Percentiles rank a stretch among this genome's conserved stretches.
phyloP scores from a whole-genome alignment of 2,888 invertebrate species.

The Blomia tropicalis region DNA sequence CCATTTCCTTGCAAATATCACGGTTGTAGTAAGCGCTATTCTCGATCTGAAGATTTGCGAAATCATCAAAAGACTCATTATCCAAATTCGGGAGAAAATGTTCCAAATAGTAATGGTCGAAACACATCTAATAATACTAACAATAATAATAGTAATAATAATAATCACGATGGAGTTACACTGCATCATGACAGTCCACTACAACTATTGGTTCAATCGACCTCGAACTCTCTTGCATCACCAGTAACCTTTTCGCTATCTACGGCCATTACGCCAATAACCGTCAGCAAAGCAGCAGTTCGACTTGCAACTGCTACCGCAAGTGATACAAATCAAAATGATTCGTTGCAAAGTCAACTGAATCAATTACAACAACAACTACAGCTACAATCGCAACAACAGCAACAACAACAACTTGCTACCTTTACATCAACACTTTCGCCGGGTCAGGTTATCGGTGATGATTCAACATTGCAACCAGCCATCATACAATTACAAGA shows the following conservation, averaged over 20 bases:
- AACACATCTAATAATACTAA: background rate
- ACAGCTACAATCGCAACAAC: background rate
- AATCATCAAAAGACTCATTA: slow-evolving; percentile 19
- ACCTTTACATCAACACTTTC: background rate
- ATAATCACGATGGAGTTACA: background rate
- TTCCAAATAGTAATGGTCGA: background rate
- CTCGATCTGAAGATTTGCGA: slow-evolving; percentile 18
- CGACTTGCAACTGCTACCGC: background rate
- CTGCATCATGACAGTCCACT: background rate
- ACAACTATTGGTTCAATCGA: background rate
- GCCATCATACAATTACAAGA: background rate
- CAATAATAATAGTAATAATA: background rate
- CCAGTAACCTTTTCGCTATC: background rate
- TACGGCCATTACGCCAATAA: background rate
- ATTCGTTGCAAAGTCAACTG: background rate
- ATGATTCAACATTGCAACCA: background rate
- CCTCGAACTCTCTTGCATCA: background rate
- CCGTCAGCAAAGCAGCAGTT: background rate
- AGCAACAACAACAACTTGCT: slow-evolving; percentile 7
- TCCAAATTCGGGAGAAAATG: background rate
- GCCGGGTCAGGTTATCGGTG: background rate
- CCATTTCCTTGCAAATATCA: slow-evolving; percentile 18
- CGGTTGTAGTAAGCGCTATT: slow-evolving; percentile 17
- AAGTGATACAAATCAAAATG: background rate
- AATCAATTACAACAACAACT: slow-evolving; percentile 1